Conservation (phyloP, 2,888 invertebrate genomes). For the Leptinotarsa juncta region DNA sequence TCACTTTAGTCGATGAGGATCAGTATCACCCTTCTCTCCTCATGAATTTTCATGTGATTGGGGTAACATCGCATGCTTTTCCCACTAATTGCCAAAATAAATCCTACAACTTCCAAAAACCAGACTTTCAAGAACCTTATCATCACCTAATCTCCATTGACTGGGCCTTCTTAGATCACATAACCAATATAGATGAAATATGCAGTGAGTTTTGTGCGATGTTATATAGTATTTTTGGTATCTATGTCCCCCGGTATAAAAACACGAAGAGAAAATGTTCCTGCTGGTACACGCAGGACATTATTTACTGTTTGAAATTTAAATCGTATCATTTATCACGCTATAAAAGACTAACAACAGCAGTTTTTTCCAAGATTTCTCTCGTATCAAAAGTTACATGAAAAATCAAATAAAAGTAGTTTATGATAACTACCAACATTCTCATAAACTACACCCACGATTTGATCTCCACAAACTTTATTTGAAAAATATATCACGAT, state of each 20-base stretch:
- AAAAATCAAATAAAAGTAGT: too few relatives aligned
- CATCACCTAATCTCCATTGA: neutral
- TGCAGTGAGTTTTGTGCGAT: neutral
- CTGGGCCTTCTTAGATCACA: slow-evolving; percentile 6
- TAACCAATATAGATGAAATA: neutral
- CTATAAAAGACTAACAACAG: slow-evolving; percentile 1
- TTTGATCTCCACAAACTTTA: too few relatives aligned
- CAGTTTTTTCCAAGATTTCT: neutral
- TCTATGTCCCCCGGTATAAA: neutral
- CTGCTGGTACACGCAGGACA: neutral
- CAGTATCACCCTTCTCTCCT: slow-evolving; percentile 6
- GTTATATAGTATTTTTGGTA: neutral
- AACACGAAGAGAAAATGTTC: neutral
- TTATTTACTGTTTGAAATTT: neutral
- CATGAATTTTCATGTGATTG: neutral
- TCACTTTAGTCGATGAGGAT: neutral
- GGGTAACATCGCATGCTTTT: neutral
- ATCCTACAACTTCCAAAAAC: neutral
- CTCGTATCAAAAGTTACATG: neutral
- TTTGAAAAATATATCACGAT: too few relatives aligned
- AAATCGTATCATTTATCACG: slow-evolving; percentile 12
- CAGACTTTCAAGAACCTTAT: neutral
- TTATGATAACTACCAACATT: slow-evolving; percentile 13
- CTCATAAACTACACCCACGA: too few relatives aligned
- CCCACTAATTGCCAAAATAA: neutral